Evolutionary conservation across 64 coral and sea anemone genomes (phyloP).

Genomic region (Montipora cactus): DNA sequence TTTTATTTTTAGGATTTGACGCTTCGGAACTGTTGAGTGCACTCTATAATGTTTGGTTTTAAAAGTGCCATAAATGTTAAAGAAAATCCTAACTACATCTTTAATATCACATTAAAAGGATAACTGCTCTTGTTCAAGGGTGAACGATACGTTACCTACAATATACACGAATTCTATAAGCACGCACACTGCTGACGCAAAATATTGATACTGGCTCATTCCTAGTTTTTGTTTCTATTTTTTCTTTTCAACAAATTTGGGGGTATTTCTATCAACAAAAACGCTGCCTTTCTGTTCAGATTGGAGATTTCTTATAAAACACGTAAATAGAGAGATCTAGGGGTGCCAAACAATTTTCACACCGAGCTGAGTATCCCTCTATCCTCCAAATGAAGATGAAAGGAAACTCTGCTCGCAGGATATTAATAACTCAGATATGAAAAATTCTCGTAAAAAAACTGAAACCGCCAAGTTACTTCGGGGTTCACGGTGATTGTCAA

Average conservation of each 20-base stretch:
- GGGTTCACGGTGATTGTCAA: not conserved
- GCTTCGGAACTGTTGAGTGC: no score
- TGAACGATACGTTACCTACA: not conserved
- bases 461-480: not conserved
- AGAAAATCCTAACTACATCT: conserved; percentile 24
- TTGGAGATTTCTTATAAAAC: no score
- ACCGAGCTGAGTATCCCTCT: not conserved
- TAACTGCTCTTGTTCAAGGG: not conserved
- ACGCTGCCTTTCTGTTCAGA: no score
- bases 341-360: no score
- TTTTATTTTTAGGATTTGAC: no score
- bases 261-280: no score
- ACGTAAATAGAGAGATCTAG: no score
- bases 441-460: not conserved
- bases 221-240: no score
- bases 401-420: not conserved
- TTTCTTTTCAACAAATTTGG: no score
- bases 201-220: not conserved
- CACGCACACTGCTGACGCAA: not conserved
- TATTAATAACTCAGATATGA: not conserved
- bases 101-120: not conserved
- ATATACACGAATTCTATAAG: not conserved
- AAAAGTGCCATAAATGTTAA: not conserved
- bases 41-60: not conserved
- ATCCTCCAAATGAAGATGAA: not conserved